phyloP scores from a whole-genome alignment of 2,113 vertebrate genomes.

The Columba livia region DNA sequence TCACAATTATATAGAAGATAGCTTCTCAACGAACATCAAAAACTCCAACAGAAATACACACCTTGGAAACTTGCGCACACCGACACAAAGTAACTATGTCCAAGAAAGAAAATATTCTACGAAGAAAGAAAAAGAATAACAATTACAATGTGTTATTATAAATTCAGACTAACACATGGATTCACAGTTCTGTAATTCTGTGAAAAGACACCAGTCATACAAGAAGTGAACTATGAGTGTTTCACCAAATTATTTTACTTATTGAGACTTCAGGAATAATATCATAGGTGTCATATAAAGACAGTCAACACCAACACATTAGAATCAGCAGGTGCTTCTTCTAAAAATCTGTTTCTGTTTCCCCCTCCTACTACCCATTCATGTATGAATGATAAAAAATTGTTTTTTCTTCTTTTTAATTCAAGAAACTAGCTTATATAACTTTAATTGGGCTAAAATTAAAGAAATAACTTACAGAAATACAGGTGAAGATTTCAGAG shows the following conservation, averaged over 20 bases:
- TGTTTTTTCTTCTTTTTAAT: neutral
- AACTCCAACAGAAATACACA: conserved; percentile 64
- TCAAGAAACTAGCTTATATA: neutral
- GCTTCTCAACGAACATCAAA: neutral
- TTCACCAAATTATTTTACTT: neutral
- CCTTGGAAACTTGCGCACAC: conserved; percentile 97
- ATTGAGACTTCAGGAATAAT: neutral
- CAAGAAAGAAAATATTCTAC: conserved; percentile 96
- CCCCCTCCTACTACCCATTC: neutral
- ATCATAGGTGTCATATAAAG: neutral
- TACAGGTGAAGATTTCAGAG: neutral
- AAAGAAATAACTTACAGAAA: neutral
- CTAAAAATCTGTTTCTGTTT: neutral
- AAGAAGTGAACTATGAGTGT: neutral
- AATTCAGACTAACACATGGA: neutral
- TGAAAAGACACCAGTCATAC: neutral
- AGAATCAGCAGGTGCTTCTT: neutral
- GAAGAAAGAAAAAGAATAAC: conserved; percentile 52
- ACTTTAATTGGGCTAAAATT: neutral
- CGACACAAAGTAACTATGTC: conserved; percentile 95
- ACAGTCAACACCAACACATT: neutral
- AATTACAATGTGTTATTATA: neutral
- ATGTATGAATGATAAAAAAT: neutral
- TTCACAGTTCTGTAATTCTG: neutral
- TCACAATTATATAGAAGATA: neutral